A percentile compares a stretch with the other conserved stretches of the same genome.
Conservation (phyloP, 1,140 invertebrate species). For the Argopecten irradians region DNA sequence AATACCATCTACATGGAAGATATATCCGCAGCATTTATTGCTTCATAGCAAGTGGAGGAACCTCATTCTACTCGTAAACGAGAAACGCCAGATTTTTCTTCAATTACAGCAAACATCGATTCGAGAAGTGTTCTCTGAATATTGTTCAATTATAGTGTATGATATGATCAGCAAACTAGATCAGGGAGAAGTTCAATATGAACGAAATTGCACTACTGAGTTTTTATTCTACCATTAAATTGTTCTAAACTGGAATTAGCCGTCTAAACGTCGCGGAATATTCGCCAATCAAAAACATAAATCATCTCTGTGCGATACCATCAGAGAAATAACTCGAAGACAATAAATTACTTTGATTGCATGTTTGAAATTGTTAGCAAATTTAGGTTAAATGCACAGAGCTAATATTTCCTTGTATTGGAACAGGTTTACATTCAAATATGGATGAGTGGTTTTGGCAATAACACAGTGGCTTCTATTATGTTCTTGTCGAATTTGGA, state of each 20-base stretch:
- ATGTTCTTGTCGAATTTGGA: constrained; percentile 22
- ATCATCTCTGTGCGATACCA: neutral
- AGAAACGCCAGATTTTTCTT: constrained; percentile 18
- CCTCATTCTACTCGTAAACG: constrained; percentile 6
- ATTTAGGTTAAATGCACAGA: constrained; percentile 7
- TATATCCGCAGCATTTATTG: neutral
- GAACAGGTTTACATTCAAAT: constrained; percentile 6
- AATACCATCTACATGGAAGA: constrained; percentile 13
- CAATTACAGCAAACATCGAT: constrained; percentile 16
- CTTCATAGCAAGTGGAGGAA: constrained; percentile 14
- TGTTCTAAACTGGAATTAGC: constrained; percentile 21
- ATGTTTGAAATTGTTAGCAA: constrained; percentile 23
- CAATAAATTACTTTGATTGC: constrained; percentile 19
- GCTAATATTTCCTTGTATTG: constrained; percentile 1
- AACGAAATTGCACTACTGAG: constrained; percentile 21
- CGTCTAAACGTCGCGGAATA: constrained; percentile 20
- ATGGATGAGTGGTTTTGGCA: constrained; percentile 20
- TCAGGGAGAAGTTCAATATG: constrained; percentile 15
- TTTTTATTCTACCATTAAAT: constrained; percentile 23
- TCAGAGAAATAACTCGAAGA: constrained; percentile 7
- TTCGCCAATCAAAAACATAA: constrained; percentile 17
- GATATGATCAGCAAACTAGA: constrained; percentile 14
- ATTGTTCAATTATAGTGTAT: constrained; percentile 19
- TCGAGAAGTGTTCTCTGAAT: constrained; percentile 16
- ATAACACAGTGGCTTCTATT: neutral